phyloP scores from a whole-genome alignment of 2,113 vertebrate genomes.

The Anarhynchus alexandrinus region DNA sequence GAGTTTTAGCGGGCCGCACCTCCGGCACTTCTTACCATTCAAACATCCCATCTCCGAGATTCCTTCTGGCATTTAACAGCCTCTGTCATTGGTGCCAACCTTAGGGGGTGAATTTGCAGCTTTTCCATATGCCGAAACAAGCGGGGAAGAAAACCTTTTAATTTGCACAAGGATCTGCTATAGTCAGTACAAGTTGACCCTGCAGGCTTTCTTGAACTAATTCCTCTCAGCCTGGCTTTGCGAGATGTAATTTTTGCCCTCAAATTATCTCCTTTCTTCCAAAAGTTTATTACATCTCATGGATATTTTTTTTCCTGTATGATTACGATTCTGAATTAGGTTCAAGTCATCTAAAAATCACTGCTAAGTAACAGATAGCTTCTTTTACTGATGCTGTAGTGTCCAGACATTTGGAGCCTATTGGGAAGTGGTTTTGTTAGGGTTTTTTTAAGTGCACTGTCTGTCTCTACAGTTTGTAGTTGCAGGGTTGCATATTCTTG shows the following conservation, averaged over 20 bases:
- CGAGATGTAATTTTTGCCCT: background rate
- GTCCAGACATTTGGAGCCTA: background rate
- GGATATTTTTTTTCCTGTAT: background rate
- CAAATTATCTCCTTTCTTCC: background rate
- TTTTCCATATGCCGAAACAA: background rate
- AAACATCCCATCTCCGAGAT: background rate
- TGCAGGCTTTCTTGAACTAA: background rate
- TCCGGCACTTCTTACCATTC: background rate
- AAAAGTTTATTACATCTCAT: background rate
- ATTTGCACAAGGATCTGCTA: background rate
- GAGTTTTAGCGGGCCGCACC: background rate
- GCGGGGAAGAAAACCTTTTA: background rate
- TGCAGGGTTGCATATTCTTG: background rate
- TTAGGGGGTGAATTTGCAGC: background rate
- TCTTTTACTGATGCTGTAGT: background rate
- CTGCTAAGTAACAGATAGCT: background rate
- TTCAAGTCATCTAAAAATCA: background rate
- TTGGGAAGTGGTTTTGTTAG: background rate
- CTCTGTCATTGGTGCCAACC: fast-evolving
- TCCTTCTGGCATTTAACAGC: background rate
- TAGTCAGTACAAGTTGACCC: background rate
- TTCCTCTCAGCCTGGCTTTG: background rate
- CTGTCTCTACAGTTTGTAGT: background rate
- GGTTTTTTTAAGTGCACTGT: background rate
- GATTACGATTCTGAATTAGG: background rate